These are phyloP conservation scores for Lagenorhynchus albirostris DNA, from an alignment of 2,113 vertebrate species.

Conservation along the genomic window DNA sequence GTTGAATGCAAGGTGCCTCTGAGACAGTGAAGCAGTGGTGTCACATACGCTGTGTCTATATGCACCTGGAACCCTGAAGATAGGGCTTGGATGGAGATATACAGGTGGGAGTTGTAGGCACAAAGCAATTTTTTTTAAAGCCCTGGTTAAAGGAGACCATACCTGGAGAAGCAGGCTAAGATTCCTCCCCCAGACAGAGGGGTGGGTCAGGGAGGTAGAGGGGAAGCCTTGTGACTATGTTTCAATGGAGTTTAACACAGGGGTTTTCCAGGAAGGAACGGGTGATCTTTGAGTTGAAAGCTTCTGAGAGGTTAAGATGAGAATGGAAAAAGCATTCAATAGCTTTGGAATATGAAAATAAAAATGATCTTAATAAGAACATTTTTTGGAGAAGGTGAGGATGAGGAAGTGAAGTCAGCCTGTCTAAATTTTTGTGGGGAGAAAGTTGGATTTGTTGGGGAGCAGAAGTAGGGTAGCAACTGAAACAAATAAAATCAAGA, in stretches of 20 bases:
- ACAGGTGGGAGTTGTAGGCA: not conserved
- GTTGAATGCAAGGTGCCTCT: not conserved
- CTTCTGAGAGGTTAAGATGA: not conserved
- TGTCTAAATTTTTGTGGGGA: not conserved
- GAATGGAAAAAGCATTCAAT: not conserved
- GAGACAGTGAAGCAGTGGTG: not conserved
- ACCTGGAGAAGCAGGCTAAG: not conserved
- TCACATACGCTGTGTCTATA: not conserved
- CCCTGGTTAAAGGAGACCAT: not conserved
- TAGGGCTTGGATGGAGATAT: not conserved
- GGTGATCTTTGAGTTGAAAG: not conserved
- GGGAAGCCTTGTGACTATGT: not conserved
- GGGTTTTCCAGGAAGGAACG: not conserved
- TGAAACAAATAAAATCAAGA: not conserved
- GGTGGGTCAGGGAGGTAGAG: not conserved
- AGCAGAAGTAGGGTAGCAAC: not conserved
- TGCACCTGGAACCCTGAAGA: not conserved
- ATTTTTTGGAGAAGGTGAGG: not conserved
- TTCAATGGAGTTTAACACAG: not conserved
- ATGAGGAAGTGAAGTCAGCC: not conserved
- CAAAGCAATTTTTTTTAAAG: not conserved
- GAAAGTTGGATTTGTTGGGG: not conserved
- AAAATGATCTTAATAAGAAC: not conserved
- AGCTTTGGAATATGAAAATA: not conserved
- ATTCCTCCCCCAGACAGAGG: not conserved